Percentiles rank a stretch among this genome's conserved stretches.
Evolutionary conservation across 2,888 invertebrate genomes (phyloP).

Genomic region (Limenitis camilla): DNA sequence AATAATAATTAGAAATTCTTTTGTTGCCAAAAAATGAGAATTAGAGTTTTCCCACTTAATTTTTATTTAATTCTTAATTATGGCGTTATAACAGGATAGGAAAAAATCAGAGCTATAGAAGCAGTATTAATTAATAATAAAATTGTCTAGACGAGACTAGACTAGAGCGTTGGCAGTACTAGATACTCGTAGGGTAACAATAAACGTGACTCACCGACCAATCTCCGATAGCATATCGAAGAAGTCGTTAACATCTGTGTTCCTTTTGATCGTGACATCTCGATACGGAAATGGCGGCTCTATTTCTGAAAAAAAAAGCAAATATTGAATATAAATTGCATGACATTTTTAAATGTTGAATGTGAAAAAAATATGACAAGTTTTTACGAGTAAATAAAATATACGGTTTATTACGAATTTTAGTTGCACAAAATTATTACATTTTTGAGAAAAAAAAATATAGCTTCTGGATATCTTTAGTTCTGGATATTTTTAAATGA

Average conservation of each 20-base stretch:
- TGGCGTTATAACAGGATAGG: too few species aligned
- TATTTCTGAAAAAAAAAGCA: slow-evolving; percentile 77
- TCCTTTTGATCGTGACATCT: slow-evolving; percentile 88
- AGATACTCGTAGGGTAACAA: slow-evolving; percentile 1
- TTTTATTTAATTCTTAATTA: too few species aligned
- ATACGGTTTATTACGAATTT: too few species aligned
- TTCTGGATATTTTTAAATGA: too few species aligned
- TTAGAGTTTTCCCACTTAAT: too few species aligned
- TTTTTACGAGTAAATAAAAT: too few species aligned
- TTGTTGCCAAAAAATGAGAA: too few species aligned
- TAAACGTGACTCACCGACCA: slow-evolving; percentile 82
- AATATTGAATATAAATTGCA: not conserved
- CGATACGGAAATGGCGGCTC: slow-evolving; percentile 91
- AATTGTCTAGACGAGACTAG: not conserved
- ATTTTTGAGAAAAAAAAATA: too few species aligned
- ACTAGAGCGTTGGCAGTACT: not conserved
- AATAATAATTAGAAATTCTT: too few species aligned
- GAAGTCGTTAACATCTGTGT: slow-evolving; percentile 88
- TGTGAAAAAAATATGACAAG: too few species aligned
- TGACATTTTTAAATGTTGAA: not conserved
- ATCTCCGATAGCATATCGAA: slow-evolving; percentile 93
- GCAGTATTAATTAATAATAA: slow-evolving; percentile 1
- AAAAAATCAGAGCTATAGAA: not conserved
- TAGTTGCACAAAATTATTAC: too few species aligned
- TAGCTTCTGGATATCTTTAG: too few species aligned